These are phyloP conservation scores for Ictalurus furcatus DNA, from an alignment of 2,113 vertebrate genomes.

Conservation along the genomic window DNA sequence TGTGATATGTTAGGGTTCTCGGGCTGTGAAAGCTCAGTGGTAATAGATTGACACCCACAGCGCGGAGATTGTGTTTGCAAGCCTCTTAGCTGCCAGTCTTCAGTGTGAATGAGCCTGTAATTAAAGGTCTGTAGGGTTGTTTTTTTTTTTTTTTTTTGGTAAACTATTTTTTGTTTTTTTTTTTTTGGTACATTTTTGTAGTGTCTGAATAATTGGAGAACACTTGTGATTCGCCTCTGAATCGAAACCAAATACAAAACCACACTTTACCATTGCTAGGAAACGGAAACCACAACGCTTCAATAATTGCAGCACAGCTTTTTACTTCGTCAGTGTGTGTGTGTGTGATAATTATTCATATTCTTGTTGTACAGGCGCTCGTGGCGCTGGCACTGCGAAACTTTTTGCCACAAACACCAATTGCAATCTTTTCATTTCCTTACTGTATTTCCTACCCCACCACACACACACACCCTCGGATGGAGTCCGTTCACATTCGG, in stretches of 20 bases:
- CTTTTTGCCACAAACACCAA: not conserved
- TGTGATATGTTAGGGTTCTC: not conserved
- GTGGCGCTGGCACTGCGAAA: not conserved
- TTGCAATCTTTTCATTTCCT: not conserved
- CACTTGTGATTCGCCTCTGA: not conserved
- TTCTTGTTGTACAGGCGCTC: not conserved
- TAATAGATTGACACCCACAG: slow-evolving; percentile 1
- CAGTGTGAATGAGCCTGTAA: not conserved
- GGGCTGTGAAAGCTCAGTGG: not conserved
- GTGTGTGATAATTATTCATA: not conserved
- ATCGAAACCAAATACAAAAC: not conserved
- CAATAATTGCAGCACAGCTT: not conserved
- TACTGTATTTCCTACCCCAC: not conserved
- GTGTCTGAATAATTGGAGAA: not conserved
- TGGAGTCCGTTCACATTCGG: not conserved
- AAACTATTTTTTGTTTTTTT: not conserved
- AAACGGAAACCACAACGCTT: not conserved
- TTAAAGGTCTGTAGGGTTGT: not conserved
- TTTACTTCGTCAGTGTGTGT: not conserved
- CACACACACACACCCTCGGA: not conserved
- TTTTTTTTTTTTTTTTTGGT: not conserved
- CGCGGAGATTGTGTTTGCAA: not conserved
- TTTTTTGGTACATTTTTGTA: not conserved
- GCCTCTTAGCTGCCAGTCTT: not conserved
- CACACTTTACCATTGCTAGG: not conserved